Conservation (phyloP, 2,888 invertebrate genomes). For the Tholera decimalis region DNA sequence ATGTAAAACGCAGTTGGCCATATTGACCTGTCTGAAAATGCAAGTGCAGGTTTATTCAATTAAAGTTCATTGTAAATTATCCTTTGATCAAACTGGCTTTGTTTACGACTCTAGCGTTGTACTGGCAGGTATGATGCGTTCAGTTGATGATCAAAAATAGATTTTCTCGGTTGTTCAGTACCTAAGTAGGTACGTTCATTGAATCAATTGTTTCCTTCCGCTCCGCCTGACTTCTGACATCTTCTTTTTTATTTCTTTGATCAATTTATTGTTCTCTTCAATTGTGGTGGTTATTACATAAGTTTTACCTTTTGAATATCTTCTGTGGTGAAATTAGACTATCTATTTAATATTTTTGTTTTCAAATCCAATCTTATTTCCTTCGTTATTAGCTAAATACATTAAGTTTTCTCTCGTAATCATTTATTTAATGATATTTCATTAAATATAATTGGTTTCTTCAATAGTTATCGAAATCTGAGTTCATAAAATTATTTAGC, state of each 20-base stretch:
- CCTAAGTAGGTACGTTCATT: slow-evolving; percentile 74
- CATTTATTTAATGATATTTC: slow-evolving; percentile 21
- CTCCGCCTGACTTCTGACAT: slow-evolving; percentile 65
- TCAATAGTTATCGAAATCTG: slow-evolving; percentile 17
- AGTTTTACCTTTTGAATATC: slow-evolving; percentile 20
- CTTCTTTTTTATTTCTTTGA: slow-evolving; percentile 70
- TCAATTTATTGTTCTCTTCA: slow-evolving; percentile 63
- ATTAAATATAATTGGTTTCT: slow-evolving; percentile 43
- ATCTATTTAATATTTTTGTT: too few relatives aligned
- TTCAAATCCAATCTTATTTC: slow-evolving; percentile 1
- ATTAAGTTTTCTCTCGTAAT: slow-evolving; percentile 11
- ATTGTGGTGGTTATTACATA: slow-evolving; percentile 41
- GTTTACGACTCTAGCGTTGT: slow-evolving; percentile 18
- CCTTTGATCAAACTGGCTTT: slow-evolving; percentile 25
- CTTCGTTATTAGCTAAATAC: not conserved
- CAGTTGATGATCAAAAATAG: slow-evolving; percentile 72
- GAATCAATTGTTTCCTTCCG: slow-evolving; percentile 88
- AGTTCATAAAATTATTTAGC: slow-evolving; percentile 27
- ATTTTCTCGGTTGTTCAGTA: slow-evolving; percentile 65
- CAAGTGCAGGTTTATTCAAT: not conserved
- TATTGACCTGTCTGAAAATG: not conserved
- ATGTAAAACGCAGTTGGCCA: not conserved
- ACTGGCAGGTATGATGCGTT: slow-evolving; percentile 40
- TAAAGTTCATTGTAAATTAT: slow-evolving; percentile 9
- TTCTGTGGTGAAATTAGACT: not conserved